phyloP scores from a whole-genome alignment of 1,140 invertebrate species.

The Neoseiulus cucumeris region DNA sequence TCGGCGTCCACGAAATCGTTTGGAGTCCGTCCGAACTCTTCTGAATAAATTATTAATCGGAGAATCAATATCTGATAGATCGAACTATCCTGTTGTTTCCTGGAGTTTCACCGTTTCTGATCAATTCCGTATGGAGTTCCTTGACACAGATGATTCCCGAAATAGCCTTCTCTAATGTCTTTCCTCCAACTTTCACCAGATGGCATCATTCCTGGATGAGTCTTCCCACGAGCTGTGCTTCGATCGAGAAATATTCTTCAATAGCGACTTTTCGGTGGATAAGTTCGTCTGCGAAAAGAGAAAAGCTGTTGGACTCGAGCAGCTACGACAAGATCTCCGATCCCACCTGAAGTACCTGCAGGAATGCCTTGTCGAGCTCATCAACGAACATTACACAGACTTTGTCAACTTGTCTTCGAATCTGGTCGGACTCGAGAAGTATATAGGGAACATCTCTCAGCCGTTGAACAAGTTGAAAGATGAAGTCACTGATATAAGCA shows the following conservation, averaged over 20 bases:
- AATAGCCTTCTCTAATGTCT: no score
- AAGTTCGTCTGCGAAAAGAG: slow-evolving; percentile 65
- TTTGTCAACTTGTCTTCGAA: slow-evolving; percentile 90
- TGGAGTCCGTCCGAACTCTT: no score
- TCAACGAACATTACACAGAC: slow-evolving; percentile 90
- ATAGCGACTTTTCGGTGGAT: slow-evolving; percentile 63
- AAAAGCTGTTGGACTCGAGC: slow-evolving; percentile 56
- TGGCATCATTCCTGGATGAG: slow-evolving; percentile 8
- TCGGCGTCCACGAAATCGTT: no score
- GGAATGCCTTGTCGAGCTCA: slow-evolving; percentile 82
- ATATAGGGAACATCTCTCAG: slow-evolving; percentile 50
- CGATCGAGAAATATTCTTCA: slow-evolving; percentile 16
- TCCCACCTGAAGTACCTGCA: slow-evolving; percentile 69
- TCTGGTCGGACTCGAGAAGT: slow-evolving; percentile 69
- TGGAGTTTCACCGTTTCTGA: no score
- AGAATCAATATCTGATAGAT: no score
- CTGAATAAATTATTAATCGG: no score
- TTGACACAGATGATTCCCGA: no score
- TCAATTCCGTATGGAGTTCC: no score
- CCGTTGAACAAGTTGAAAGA: slow-evolving; percentile 55
- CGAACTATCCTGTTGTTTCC: no score
- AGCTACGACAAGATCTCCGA: slow-evolving; percentile 67
- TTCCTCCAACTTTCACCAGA: not conserved
- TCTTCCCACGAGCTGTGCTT: not conserved
- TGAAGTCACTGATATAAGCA: slow-evolving; percentile 40